Evolutionary conservation across 2,888 invertebrate species (phyloP), one percentile per base, ranked within the genome.

Genomic region (Molorchus minor): DNA sequence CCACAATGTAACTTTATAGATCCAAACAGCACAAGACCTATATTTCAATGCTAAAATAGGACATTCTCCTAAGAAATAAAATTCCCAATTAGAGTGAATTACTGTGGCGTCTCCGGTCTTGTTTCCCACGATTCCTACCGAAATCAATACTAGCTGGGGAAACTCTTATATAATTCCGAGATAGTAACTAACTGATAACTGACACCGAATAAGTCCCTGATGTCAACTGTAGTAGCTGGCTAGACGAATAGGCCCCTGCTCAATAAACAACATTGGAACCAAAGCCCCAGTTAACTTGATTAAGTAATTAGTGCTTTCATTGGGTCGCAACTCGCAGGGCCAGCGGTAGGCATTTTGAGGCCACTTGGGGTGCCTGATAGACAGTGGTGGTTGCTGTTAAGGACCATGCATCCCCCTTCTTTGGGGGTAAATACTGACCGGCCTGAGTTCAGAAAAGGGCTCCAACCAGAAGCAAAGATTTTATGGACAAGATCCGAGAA

Each of bases 281-380:
- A 51, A 49, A 57, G 35, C 56, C 59, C 38, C 36, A 55, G 58
- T 53, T 66, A 65, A 68, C 58, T 59, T 53, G 64, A 68, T 68
- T 70, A 67, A 60, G 57, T 56, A 68, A 70, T 68, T 67, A 67
- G 29, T 35, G 15, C 43, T 59, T 58, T 68, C 68, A 67, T 68
- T 70, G 67, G 68, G 68, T 68, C 69, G 33, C 52, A 69, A 67
- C 67, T 68, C 69, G 33, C 52, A 69, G 59, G 62, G 67, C 62
- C 56, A 43, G 45, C 56, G 60, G 21, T 29, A 41, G 53, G 49
- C 45, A 44, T 38, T 53, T 17, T 25, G 25, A 58, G 29, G 41
- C 20, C 16, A 35, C 16, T 54, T 19, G 30, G 51, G 54, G 62
- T 64, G 65, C 63, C 62, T 62, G 58, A 53, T 56, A 40, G 49